phyloP scores from a whole-genome alignment of 2,797 vertebrate species.

The Anableps anableps region DNA sequence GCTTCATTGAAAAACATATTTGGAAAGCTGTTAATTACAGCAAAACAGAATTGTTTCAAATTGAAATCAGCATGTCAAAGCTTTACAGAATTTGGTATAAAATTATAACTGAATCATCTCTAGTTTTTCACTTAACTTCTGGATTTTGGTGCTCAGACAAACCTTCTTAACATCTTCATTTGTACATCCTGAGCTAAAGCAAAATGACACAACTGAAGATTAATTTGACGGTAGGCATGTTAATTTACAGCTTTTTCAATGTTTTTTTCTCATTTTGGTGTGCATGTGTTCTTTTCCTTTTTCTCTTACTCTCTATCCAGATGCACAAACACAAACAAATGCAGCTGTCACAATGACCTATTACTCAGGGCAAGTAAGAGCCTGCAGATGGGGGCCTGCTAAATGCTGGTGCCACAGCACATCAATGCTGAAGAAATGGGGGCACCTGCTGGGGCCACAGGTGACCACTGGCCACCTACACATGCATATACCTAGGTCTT shows the following conservation, averaged over 20 bases:
- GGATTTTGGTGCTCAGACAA: not conserved
- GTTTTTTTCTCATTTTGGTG: conserved; percentile 25
- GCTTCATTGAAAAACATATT: not conserved
- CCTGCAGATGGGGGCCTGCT: conserved; percentile 74
- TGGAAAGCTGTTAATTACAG: not conserved
- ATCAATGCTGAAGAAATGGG: conserved; percentile 70
- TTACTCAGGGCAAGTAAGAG: conserved; percentile 75
- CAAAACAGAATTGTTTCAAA: not conserved
- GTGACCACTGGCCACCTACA: conserved; percentile 71
- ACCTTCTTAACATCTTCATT: not conserved
- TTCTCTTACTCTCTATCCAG: conserved; percentile 32
- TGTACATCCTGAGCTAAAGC: not conserved
- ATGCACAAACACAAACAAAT: conserved; percentile 66
- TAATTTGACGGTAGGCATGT: conserved; percentile 4
- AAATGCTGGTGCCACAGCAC: conserved; percentile 77
- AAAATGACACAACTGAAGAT: conserved; percentile 2
- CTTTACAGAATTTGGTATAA: not conserved
- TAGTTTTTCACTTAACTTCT: not conserved
- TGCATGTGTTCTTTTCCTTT: conserved; percentile 20
- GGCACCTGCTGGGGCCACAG: conserved; percentile 78
- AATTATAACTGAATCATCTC: not conserved
- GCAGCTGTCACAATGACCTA: conserved; percentile 77
- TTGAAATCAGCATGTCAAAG: not conserved
- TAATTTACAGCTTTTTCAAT: conserved; percentile 28
- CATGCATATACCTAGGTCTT: conserved; percentile 24